A percentile compares a stretch with the other conserved stretches of the same genome.
Evolutionary conservation across 23 tunicate species (phyloP).

Genomic region (Halocynthia aurantium): DNA sequence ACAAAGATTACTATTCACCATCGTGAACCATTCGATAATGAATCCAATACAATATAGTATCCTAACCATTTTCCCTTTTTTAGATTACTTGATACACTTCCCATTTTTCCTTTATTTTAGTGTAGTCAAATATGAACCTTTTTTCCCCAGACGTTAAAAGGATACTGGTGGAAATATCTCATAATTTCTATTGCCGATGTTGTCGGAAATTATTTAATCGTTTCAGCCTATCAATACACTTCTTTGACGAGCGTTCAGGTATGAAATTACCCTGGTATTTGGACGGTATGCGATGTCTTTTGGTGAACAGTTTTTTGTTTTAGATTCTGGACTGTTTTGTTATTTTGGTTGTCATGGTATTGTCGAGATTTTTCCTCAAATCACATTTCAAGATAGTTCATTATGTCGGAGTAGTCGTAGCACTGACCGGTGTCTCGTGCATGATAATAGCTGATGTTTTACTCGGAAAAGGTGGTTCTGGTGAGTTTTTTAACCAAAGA

Average conservation of each 20-base stretch:
- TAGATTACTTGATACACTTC: too few relatives aligned
- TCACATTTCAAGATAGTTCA: constrained; percentile 54
- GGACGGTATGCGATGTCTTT: background rate
- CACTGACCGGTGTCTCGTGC: constrained; percentile 71
- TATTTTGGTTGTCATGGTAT: constrained; percentile 59
- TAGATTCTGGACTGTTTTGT: constrained; percentile 82
- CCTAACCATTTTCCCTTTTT: too few relatives aligned
- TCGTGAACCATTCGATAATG: too few relatives aligned
- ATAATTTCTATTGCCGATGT: constrained; percentile 56
- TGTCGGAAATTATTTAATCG: constrained; percentile 69
- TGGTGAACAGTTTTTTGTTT: background rate
- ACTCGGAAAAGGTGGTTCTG: constrained; percentile 36
- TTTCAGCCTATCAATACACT: constrained; percentile 76
- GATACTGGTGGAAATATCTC: constrained; percentile 71
- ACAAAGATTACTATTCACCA: too few relatives aligned
- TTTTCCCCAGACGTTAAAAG: constrained; percentile 32
- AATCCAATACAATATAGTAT: too few relatives aligned
- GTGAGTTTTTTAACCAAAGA: background rate
- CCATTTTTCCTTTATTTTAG: too few relatives aligned
- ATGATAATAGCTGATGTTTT: constrained; percentile 90
- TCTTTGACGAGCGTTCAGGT: constrained; percentile 91
- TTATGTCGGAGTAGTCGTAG: constrained; percentile 55
- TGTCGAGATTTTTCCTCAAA: constrained; percentile 63
- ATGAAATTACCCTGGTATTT: background rate
- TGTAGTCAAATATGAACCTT: background rate